A percentile compares a stretch with the other conserved stretches of the same genome.
These are phyloP conservation scores for Caranx melampygus DNA, from an alignment of 2,113 vertebrate genomes.

Conservation along the genomic window DNA sequence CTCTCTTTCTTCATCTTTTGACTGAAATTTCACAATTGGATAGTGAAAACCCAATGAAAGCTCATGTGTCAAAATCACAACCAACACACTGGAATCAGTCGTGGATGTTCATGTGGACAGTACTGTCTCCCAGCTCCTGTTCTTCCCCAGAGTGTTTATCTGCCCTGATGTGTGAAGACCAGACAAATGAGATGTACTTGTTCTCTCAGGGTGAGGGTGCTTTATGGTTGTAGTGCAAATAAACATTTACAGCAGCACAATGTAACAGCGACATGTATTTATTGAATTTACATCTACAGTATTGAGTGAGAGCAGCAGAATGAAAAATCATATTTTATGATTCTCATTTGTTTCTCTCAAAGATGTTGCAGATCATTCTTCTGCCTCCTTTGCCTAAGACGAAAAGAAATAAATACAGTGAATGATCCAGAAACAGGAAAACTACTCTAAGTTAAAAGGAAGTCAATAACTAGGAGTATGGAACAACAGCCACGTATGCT, in stretches of 20 bases:
- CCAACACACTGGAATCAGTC: not conserved
- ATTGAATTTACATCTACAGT: slow-evolving; percentile 50
- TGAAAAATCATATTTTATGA: slow-evolving; percentile 80
- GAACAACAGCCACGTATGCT: not conserved
- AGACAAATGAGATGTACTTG: no score
- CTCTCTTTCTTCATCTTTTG: not conserved
- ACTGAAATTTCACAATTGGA: not conserved
- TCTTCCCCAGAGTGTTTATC: not conserved
- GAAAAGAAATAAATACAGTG: slow-evolving; percentile 8
- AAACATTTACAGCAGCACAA: slow-evolving; percentile 5
- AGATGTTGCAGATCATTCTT: slow-evolving; percentile 66
- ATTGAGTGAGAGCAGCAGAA: slow-evolving; percentile 40
- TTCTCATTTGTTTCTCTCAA: slow-evolving; percentile 50
- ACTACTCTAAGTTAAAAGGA: not conserved
- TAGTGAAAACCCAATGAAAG: not conserved
- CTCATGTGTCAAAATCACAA: not conserved
- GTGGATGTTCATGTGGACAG: not conserved
- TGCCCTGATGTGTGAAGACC: not conserved
- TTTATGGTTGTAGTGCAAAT: slow-evolving; percentile 2
- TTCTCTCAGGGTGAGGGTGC: not conserved
- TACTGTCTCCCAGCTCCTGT: not conserved
- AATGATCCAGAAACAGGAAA: not conserved
- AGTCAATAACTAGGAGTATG: not conserved
- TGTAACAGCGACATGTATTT: slow-evolving; percentile 18
- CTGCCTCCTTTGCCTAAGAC: slow-evolving; percentile 76